These are phyloP conservation scores for Drosophila falleni DNA, from an alignment of 2,888 invertebrate species.

Conservation along the genomic window DNA sequence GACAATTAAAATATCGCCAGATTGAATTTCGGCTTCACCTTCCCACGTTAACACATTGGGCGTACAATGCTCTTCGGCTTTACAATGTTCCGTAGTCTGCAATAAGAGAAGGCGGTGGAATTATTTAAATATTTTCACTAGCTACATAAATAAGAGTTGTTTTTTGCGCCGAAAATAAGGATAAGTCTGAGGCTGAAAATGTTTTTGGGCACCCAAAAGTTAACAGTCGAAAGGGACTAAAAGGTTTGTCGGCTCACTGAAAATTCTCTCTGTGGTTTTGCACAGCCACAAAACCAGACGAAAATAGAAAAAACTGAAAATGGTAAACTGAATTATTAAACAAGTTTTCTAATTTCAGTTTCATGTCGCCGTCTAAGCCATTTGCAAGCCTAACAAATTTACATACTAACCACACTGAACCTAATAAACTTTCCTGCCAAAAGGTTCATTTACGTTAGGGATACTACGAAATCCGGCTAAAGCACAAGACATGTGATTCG, in stretches of 20 bases:
- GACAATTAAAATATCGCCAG: conserved; percentile 90
- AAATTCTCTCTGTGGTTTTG: conserved; percentile 39
- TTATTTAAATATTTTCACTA: conserved; percentile 47
- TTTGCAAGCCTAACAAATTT: conserved; percentile 54
- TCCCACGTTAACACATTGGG: conserved; percentile 89
- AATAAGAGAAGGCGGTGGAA: conserved; percentile 27
- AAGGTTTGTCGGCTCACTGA: conserved; percentile 51
- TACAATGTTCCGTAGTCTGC: conserved; percentile 84
- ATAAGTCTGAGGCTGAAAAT: conserved; percentile 36
- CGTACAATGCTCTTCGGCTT: conserved; percentile 86
- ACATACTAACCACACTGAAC: conserved; percentile 59
- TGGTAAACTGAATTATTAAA: conserved; percentile 74
- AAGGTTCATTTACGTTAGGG: conserved; percentile 64
- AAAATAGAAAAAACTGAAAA: conserved; percentile 20
- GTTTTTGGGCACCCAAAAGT: conserved; percentile 36
- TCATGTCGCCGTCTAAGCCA: conserved; percentile 47
- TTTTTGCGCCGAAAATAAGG: conserved; percentile 2
- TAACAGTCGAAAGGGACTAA: conserved; percentile 56
- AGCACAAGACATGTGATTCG: conserved; percentile 60
- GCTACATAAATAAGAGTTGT: conserved; percentile 30
- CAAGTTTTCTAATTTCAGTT: conserved; percentile 77
- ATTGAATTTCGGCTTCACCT: conserved; percentile 89
- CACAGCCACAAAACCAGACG: conserved; percentile 32
- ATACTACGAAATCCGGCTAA: conserved; percentile 38
- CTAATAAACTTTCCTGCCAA: conserved; percentile 66